Evolutionary conservation across 1,140 invertebrate species (phyloP), one percentile per base, ranked within the genome.

Genomic region (Lysiphlebus fabarum): DNA sequence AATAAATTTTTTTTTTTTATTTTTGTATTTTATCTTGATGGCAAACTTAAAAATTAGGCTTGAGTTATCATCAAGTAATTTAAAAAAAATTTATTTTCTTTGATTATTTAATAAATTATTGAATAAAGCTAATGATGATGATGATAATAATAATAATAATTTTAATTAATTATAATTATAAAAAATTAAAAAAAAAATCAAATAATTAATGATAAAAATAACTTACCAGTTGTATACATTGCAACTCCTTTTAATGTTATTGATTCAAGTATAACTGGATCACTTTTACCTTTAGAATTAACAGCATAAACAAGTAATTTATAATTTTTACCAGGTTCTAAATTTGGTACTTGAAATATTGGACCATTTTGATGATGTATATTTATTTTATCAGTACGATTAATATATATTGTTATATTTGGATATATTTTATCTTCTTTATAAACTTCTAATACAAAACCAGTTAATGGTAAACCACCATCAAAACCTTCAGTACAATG

Each of bases 401-500:
- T 75, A 47, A 69, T 49, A 64, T 68, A 71, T 44, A 76, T 67
- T 61, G 69, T 73, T 63, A 74, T 72, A 45, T 71, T 65, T 53
- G 65, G 72, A 61, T 72, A 66, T 61, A 69, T 68, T 65, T 68
- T 76, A 62, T 76, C 73, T 48, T 76, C 74, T 50, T 67, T 74
- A 62, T 74, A 76, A 50, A 91, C 87, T 79, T 93, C 90, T 42
- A 93, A 80, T 56, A 90, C 82, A 73, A 92, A 93, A 70, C 85
- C 85, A 74, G 94, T 92, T 53, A 93, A 88, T 7, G 88, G 87
- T 51, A 93, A 79, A 7, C 91, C 91, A 50, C 91, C 91, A 71
- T 93, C 90, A 74, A 92, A 93, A 62, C 90, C 90, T 76, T 91
- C 90, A 26, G 83, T 82, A 70, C 91, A 93, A 53, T 89, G 85